Conservation (phyloP, 2,888 invertebrate genomes). For the Himalopsyche kuldschensis region DNA sequence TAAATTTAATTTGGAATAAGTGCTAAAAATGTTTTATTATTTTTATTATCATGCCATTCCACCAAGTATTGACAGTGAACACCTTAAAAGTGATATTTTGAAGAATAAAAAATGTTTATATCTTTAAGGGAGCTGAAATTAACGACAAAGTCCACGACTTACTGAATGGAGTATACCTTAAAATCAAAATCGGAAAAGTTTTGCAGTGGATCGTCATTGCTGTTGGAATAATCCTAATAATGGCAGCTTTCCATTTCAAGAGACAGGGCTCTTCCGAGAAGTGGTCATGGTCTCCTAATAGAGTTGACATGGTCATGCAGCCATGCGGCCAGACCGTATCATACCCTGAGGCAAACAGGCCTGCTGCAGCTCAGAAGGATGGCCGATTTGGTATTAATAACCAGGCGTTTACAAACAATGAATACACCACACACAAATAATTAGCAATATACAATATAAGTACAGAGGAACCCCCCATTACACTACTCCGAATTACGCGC, state of each 20-base stretch:
- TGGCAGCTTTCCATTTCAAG: slow-evolving; percentile 21
- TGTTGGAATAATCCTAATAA: slow-evolving; percentile 44
- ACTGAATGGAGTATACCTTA: slow-evolving; percentile 47
- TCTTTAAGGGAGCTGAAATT: slow-evolving; percentile 53
- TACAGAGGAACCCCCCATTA: no score
- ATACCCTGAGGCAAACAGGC: neutral
- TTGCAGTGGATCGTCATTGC: slow-evolving; percentile 53
- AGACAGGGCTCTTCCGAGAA: slow-evolving; percentile 12
- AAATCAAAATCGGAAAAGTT: slow-evolving; percentile 49
- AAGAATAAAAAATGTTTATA: slow-evolving; percentile 9
- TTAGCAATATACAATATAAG: neutral
- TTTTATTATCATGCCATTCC: no score
- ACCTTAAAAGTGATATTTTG: no score
- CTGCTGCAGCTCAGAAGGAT: slow-evolving; percentile 23
- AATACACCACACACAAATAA: slow-evolving; percentile 24
- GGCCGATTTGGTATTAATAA: slow-evolving; percentile 7
- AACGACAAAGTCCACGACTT: slow-evolving; percentile 48
- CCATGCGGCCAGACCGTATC: neutral
- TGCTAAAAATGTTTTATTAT: no score
- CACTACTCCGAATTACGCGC: no score
- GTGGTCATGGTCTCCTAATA: slow-evolving; percentile 25
- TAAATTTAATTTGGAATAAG: no score
- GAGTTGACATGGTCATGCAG: slow-evolving; percentile 12
- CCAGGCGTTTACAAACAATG: slow-evolving; percentile 14
- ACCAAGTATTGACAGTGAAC: no score